Evolutionary conservation across 1,140 invertebrate species (phyloP), one percentile per base, ranked within the genome.

Genomic region (Halesus radiatus): DNA sequence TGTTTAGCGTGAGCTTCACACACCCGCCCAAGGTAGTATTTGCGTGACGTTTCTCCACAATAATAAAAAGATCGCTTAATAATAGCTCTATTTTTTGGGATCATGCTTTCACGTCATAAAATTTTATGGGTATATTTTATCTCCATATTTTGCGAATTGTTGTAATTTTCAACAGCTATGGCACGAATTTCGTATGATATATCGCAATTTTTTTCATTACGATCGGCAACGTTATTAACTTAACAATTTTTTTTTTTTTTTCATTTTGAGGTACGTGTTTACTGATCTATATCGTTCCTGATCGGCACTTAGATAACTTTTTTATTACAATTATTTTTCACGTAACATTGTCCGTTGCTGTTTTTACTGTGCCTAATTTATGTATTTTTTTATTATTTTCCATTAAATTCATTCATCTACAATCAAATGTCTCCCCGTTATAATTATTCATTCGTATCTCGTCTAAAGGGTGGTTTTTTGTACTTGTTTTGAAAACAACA

Each of bases 1-100:
- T 45, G 32, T 70, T 70, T 6, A 18, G 29, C 15, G 18, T 2
- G n/a, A 20, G 22, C 70, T 15, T 10, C 50, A 56, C 16, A 16
- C 13, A 29, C 4, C 13, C n/a, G 4, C 4, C 15, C 29, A 50
- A 50, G 5, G 8, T 74, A 37, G 20, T 70, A 70, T 56, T 74
- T 32, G 70, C 70, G 70, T 56, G 70, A 53, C 53, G 50, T 26
- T 74, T 32, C 32, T 5, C 0, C 6, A 20, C 29, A 76, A 76
- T 62, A 76, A 60, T 45, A 76, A 76, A 76, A 76, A 76, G 74
- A 76, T 76, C 56, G 74, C 56, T 76, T 76, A 60, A 76, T 76
- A 76, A 76, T 76, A 76, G 74, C 74, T 60, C 74, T 76, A 76
- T 76, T 76, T 76, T 76, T 76, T 76, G 54, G 72, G 74, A 76